Base-by-base conservation (phyloP, 2,113 vertebrate genomes). In the Boleophthalmus pectinirostris region DNA sequence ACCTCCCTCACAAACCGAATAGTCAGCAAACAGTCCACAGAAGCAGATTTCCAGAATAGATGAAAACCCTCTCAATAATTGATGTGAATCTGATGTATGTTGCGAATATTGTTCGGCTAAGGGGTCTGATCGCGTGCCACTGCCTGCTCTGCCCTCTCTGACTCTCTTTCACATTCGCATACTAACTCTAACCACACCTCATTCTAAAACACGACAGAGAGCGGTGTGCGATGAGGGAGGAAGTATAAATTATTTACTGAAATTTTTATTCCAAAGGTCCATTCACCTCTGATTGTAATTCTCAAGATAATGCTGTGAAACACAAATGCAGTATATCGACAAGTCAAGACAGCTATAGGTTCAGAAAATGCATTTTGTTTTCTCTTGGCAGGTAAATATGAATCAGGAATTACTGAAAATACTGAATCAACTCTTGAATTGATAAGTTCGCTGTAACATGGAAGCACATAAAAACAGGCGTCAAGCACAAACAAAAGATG, bases 81-180 rank as follows among this genome's bases (percentile, higher is more conserved):
- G 70, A 93, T 91, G 82, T 57, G 75, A 82, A 88, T 88, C 87
- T 84, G 89, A 89, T 84, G 87, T 88, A 93, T 91, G 88, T 90
- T 88, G 79, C 86, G 82, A 92, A 92, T 90, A 91, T 86, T 92
- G 83, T 90, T 89, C 75, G 60, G 79, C 85, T 82, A 73, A 83
- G 69, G 84, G 79, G 82, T 87, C 70, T n/a, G 45, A 89, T 91
- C 65, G 90, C 88, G 89, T 91, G 89, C 89, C 61, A 86, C 75
- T 54, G 80, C 61, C 82, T 77, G 83, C 75, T 64, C 87, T 85
- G 70, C 75, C 68, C 49, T 57, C 79, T 78, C 78, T 76, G 68
- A 46, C 58, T 68, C 81, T 70, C 66, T 75, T 73, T 84, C 69
- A 80, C 81, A 81, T 82, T 82, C 81, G 82, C 35, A 66, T 77